Base-by-base conservation (phyloP, 2,888 invertebrate genomes). In the Junonia oenone region DNA sequence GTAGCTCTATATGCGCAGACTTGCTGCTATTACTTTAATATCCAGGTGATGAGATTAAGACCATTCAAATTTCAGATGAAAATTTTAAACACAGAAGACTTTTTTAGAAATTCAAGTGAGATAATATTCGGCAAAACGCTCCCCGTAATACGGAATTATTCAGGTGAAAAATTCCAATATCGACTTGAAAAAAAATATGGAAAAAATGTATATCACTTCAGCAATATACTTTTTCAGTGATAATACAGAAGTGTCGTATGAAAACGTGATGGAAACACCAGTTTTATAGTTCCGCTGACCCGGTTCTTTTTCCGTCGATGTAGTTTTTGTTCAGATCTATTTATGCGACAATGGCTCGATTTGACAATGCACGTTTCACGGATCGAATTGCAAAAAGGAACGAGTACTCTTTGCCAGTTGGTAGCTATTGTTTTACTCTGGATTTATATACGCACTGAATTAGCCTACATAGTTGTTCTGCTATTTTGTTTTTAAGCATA, bases 281-380 rank as follows among this genome's bases (percentile, higher is more conserved):
- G 46, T 35, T 45, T 45, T 43, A 48, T 48, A 59, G 52, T 55
- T 59, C 57, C 53, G 58, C 52, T 37, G 59, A 61, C 58, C 58
- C 53, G 45, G 35, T 60, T 59, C 53, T 50, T 56, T 54, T 38
- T 56, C 29, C 51, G 35, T 35, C 45, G 52, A 46, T 54, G 55
- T 45, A 49, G 38, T 55, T 65, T 63, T 56, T 62, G 58, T 63
- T 55, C 40, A 51, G 50, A 58, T 58, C 56, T 55, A 63, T 64
- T 48, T 56, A 38, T 57, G 56, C 56, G 54, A 61, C 63, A 63
- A 56, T 57, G 50, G 50, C 19, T 15, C 46, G 51, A 48, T 50
- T 51, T 51, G 58, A 64, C 59, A 61, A 61, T 59, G 55, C 56
- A 43, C 57, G 52, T 47, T 66, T 63, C 62, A 60, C 56, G 59